Conservation (phyloP, 2,113 vertebrate species). For the Vulpes lagopus region DNA sequence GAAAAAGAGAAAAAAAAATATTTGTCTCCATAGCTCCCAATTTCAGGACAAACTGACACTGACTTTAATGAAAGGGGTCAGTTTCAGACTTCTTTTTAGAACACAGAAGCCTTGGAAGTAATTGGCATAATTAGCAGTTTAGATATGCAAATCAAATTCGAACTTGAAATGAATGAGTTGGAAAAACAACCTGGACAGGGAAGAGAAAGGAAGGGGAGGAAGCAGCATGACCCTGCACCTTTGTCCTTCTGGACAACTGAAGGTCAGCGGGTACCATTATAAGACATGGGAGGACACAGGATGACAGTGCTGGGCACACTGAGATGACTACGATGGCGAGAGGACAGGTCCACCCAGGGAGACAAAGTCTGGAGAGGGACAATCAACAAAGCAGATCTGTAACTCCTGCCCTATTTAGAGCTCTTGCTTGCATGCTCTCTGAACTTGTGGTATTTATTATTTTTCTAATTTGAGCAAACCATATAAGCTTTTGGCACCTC, state of each 20-base stretch:
- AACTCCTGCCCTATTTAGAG: background rate
- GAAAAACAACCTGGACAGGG: constrained; percentile 64
- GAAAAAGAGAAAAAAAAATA: background rate
- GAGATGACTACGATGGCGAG: background rate
- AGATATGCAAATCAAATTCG: constrained; percentile 71
- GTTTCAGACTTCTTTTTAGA: constrained; percentile 74
- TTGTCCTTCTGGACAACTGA: background rate
- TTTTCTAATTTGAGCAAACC: constrained; percentile 65
- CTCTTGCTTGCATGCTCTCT: background rate
- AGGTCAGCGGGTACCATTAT: background rate
- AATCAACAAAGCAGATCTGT: background rate
- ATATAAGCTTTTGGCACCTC: constrained; percentile 37
- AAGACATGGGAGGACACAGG: background rate
- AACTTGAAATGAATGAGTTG: constrained; percentile 70
- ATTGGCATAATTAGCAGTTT: constrained; percentile 75
- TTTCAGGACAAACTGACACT: constrained; percentile 63
- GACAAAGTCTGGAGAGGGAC: background rate
- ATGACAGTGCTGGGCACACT: background rate
- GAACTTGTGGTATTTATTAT: constrained; percentile 48
- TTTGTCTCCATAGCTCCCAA: constrained; percentile 22
- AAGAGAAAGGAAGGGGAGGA: background rate
- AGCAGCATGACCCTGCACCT: background rate
- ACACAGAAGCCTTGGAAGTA: constrained; percentile 58
- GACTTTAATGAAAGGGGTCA: constrained; percentile 72
- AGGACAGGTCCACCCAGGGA: background rate